Percentiles rank a stretch among this genome's conserved stretches.
Evolutionary conservation across 2,888 invertebrate genomes (phyloP).

Genomic region (Phortica magna): DNA sequence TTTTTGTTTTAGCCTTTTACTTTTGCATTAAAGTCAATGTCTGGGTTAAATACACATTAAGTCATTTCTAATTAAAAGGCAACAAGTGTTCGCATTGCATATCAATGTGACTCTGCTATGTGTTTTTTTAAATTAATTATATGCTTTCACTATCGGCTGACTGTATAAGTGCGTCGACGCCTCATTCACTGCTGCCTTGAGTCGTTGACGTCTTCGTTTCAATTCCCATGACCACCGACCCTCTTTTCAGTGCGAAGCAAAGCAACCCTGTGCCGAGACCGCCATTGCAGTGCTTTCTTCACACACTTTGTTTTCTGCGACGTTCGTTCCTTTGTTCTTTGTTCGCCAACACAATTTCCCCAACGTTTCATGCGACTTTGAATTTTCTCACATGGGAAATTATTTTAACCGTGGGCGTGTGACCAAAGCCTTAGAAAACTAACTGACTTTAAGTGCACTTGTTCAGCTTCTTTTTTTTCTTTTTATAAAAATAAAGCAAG

Average conservation of each 20-base stretch:
- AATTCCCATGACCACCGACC: constrained; percentile 4
- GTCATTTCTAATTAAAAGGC: neutral
- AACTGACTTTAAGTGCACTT: too few relatives aligned
- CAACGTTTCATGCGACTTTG: constrained; percentile 6
- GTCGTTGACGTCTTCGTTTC: neutral
- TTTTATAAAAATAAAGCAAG: too few relatives aligned
- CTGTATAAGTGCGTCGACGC: neutral
- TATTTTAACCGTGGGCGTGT: constrained; percentile 23
- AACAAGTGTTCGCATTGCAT: neutral
- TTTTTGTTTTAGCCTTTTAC: too few relatives aligned
- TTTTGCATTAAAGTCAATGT: neutral
- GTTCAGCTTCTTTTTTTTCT: too few relatives aligned
- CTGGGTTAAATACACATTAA: neutral
- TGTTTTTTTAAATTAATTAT: neutral
- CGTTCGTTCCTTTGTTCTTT: constrained; percentile 5
- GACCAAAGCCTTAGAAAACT: neutral
- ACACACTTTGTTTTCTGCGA: neutral
- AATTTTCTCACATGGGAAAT: constrained; percentile 24
- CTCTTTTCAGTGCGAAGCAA: neutral
- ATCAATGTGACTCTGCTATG: neutral
- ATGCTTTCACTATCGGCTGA: neutral
- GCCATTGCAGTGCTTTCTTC: neutral
- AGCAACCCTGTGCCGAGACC: neutral
- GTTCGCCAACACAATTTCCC: constrained; percentile 8
- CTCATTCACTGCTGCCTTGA: neutral